Conservation (phyloP, 2,888 invertebrate genomes). For the Sinelater perroti region DNA sequence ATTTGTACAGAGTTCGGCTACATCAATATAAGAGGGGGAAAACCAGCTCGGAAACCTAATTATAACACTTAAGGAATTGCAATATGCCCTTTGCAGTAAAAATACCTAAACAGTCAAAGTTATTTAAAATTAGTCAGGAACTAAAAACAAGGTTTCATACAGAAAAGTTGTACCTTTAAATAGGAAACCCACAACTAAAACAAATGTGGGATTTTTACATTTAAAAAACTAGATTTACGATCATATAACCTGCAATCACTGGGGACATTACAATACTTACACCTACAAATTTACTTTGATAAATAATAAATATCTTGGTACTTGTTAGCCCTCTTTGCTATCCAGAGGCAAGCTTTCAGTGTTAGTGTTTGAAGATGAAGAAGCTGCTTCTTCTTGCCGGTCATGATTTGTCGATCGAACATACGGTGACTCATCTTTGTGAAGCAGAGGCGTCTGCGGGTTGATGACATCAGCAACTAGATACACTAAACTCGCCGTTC, state of each 20-base stretch:
- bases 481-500: slow-evolving; percentile 48
- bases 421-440: slow-evolving; percentile 42
- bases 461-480: slow-evolving; percentile 44
- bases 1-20: too few species aligned
- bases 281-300: slow-evolving; percentile 17
- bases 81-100: slow-evolving; percentile 41
- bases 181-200: slow-evolving; percentile 44
- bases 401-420: slow-evolving; percentile 56
- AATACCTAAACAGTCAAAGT: slow-evolving; percentile 42
- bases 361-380: slow-evolving; percentile 20
- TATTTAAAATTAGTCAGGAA: slow-evolving; percentile 45
- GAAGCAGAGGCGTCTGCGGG: slow-evolving; percentile 53
- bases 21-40: too few species aligned
- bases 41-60: slow-evolving; percentile 10
- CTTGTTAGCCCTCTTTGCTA: slow-evolving; percentile 15
- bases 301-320: slow-evolving; percentile 26
- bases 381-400: slow-evolving; percentile 43
- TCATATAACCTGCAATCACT: slow-evolving; percentile 30
- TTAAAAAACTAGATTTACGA: slow-evolving; percentile 27
- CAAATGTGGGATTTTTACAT: slow-evolving; percentile 30
- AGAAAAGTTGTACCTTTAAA: slow-evolving; percentile 48
- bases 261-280: slow-evolving; percentile 31
- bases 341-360: slow-evolving; percentile 17
- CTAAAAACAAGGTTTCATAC: slow-evolving; percentile 43
- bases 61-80: slow-evolving; percentile 35